Evolutionary conservation across 2,888 invertebrate species (phyloP).

Genomic region (Calliopum simillimum): DNA sequence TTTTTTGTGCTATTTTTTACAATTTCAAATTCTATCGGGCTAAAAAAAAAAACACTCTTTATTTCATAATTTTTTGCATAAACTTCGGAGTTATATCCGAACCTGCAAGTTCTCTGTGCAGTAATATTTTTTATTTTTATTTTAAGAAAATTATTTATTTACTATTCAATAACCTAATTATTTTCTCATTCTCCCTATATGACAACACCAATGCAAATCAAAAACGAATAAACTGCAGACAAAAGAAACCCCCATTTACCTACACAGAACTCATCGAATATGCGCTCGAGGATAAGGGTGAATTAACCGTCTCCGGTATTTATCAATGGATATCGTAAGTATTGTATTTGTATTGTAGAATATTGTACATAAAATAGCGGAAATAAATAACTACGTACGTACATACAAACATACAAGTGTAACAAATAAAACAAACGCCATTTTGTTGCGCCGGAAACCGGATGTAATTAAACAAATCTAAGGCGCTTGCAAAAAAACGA

Average conservation of each 20-base stretch:
- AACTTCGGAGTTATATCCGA: too few relatives aligned
- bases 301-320: conserved; percentile 90
- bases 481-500: conserved; percentile 25
- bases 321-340: conserved; percentile 96
- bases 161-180: background rate
- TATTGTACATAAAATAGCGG: background rate
- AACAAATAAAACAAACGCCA: conserved; percentile 48
- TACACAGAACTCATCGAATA: conserved; percentile 92
- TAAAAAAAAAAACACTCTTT: too few relatives aligned
- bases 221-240: conserved; percentile 61
- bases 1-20: too few relatives aligned
- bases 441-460: conserved; percentile 53
- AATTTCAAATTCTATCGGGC: too few relatives aligned
- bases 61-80: too few relatives aligned
- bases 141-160: background rate
- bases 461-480: conserved; percentile 59
- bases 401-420: background rate
- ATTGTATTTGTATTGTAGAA: conserved; percentile 31
- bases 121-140: background rate
- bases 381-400: conserved; percentile 21
- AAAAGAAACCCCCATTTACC: conserved; percentile 88
- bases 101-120: background rate
- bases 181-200: background rate
- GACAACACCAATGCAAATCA: background rate
- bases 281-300: conserved; percentile 86